Base-by-base conservation (phyloP, 2,888 invertebrate species). In the Empis livida region DNA sequence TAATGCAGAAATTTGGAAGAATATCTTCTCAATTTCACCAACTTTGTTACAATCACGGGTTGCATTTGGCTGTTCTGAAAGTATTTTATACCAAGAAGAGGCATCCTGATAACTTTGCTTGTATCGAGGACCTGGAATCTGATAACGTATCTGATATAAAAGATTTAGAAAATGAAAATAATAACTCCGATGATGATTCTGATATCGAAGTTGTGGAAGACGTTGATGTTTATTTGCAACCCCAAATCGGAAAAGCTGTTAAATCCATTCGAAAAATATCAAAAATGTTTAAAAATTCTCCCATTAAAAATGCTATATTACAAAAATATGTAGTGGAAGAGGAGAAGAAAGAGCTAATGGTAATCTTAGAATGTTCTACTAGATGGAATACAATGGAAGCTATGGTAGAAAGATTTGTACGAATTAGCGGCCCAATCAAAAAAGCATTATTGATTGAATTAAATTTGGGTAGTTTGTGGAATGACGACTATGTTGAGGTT, bases 381-480 rank as follows among this genome's bases (percentile, higher is more conserved):
- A 8, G 41, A 11, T 20, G 41, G 41, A 11, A 41, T 23, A 20
- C 40, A 3, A 40, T 40, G 40, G 13, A 41, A n/a, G 41, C 32
- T 32, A 32, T 32, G 32, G 32, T 32, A 32, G 32, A 32, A 32
- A 32, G 32, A 32, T 32, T 37, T 37, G 37, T 37, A 37, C n/a
- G 14, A 14, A 37, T 37, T 37, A 37, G 37, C 15, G 37, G 37
- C 37, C 14, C 37, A 14, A 14, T 37, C 37, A 37, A 37, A 37
- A 37, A 37, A 37, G 37, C 37, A 37, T 37, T 37, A 40, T 40
- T 40, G 40, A 16, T 20, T 20, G 40, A 40, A 20, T 20, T 42
- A 20, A 42, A 42, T 42, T 42, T 42, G 42, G 42, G 20, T 42
- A 27, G 20, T 30, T 20, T 42, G 27, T 42, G 42, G 42, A 42